Evolutionary conservation across 2,888 invertebrate genomes (phyloP), one percentile per base, ranked within the genome.

Genomic region (Myopa testacea): DNA sequence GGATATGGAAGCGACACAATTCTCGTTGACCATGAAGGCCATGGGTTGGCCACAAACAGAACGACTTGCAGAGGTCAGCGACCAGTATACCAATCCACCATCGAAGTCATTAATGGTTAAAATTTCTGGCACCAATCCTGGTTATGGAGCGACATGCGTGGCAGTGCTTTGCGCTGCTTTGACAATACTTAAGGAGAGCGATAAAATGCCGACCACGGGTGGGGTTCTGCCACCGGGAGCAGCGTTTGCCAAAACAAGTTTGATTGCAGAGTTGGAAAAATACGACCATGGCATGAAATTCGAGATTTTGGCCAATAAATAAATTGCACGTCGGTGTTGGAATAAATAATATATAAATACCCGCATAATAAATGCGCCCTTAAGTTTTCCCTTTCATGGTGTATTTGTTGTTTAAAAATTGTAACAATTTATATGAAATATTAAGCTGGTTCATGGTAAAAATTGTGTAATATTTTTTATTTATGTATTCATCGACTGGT

Each of bases 161-260:
- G 92, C 93, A 65, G 86, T 96, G 79, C 90, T 97, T 6, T 90
- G 93, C 79, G 91, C 94, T 68, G 98, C 95, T 0, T 84, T 95
- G 78, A 94, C 93, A 0, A 89, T 98, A 72, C 90, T 98, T 14
- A 92, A 92, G 34, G 96, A 98, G 86, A 90, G 90, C 55, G 92
- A 93, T 76, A 94, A 94, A 84, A 92, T 98, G 91, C 97, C 97
- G 0, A 87, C 90, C 70, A 96, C 95, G 12, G 96, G 96, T 55
- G 98, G 98, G 14, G 97, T 98, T 1, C 91, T 94, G 78, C 92
- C 98, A 0, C 96, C 98, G 0, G 97, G 94, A 1, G 93, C 93
- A 14, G 97, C 96, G 0, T 98, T 98, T 90, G 91, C 91, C 0
- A 92, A 96, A 81, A 97, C 98, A 0, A 92, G 91, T 40, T 90